These are phyloP conservation scores for Dendroctonus valens DNA, from an alignment of 1,140 invertebrate species.

Conservation along the genomic window DNA sequence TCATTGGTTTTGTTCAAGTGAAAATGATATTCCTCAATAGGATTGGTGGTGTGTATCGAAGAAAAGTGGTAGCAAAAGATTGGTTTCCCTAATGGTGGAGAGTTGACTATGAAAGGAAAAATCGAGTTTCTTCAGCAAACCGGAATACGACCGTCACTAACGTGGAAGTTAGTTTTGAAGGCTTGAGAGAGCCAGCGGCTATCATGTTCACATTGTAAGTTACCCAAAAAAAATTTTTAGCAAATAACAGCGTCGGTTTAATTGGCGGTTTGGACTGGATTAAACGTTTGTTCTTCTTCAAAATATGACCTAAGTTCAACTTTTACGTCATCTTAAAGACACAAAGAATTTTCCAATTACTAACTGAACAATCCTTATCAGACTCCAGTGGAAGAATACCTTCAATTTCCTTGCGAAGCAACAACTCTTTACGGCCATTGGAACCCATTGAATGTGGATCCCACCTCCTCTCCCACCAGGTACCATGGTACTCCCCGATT, in stretches of 20 bases:
- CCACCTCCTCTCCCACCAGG: conserved; percentile 55
- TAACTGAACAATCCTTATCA: conserved; percentile 42
- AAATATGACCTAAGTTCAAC: too few relatives aligned
- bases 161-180: conserved; percentile 74
- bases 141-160: conserved; percentile 80
- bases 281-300: too few relatives aligned
- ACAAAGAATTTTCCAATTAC: too few relatives aligned
- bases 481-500: conserved; percentile 68
- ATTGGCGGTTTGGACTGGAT: too few relatives aligned
- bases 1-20: too few relatives aligned
- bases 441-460: conserved; percentile 75
- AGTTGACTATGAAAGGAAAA: conserved; percentile 63
- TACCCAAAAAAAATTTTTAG: background rate
- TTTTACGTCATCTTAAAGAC: too few relatives aligned
- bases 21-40: conserved; percentile 50
- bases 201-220: conserved; percentile 79
- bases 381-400: conserved; percentile 74
- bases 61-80: conserved; percentile 81
- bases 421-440: conserved; percentile 78
- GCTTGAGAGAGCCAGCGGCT: conserved; percentile 66
- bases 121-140: conserved; percentile 82
- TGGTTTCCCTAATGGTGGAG: conserved; percentile 82
- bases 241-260: too few relatives aligned
- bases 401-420: conserved; percentile 86
- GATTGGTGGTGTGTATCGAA: conserved; percentile 69